A percentile compares a stretch with the other conserved stretches of the same genome.
phyloP scores from a whole-genome alignment of 2,797 vertebrate genomes.

The Cacajao melanocephalus region DNA sequence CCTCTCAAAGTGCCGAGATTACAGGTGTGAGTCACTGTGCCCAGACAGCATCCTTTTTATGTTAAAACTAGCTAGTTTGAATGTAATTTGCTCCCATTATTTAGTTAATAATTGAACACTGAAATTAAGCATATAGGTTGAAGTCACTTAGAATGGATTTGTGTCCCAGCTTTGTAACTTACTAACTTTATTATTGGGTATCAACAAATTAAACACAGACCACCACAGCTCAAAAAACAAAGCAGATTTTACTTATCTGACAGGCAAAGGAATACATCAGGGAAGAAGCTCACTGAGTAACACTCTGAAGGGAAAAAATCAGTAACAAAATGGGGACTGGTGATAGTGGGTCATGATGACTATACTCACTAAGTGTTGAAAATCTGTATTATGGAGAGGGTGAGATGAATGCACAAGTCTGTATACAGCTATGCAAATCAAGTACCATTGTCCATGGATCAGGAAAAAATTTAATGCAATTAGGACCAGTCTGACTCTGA shows the following conservation, averaged over 20 bases:
- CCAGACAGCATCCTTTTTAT: not conserved
- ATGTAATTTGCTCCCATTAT: not conserved
- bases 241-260: not conserved
- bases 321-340: not conserved
- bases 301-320: not conserved
- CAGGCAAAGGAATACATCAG: not conserved
- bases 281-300: not conserved
- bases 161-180: not conserved
- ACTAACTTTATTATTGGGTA: not conserved
- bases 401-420: not conserved
- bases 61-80: not conserved
- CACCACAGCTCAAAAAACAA: not conserved
- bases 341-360: not conserved
- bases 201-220: not conserved
- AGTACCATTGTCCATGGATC: not conserved
- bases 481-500: not conserved
- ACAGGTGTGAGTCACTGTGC: not conserved
- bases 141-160: not conserved
- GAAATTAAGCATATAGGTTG: not conserved
- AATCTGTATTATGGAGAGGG: not conserved
- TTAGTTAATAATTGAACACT: not conserved
- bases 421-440: not conserved
- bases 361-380: not conserved
- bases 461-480: not conserved
- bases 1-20: not conserved